Percentiles rank a stretch among this genome's conserved stretches.
Evolutionary conservation across 2,888 invertebrate species (phyloP).

Genomic region (Harpalus rubripes): DNA sequence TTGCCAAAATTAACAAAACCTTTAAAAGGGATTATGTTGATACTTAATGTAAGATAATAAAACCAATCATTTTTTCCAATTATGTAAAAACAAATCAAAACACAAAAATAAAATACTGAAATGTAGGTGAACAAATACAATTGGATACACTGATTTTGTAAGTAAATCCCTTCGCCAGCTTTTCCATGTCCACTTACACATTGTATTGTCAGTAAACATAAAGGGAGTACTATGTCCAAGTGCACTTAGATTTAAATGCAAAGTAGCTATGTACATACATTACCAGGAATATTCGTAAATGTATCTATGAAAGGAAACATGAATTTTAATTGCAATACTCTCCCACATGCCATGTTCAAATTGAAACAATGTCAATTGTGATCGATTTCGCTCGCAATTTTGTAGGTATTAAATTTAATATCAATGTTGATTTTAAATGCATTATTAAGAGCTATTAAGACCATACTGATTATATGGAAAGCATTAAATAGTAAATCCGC

Average conservation of each 20-base stretch:
- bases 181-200: background rate
- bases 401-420: constrained; percentile 5
- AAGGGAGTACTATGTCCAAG: background rate
- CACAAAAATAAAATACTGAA: too few relatives aligned
- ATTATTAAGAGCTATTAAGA: constrained; percentile 7
- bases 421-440: constrained; percentile 4
- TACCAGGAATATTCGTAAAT: background rate
- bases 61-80: too few relatives aligned
- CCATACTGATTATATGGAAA: constrained; percentile 4
- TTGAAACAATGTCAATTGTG: background rate
- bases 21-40: too few relatives aligned
- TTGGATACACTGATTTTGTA: too few relatives aligned
- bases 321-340: background rate
- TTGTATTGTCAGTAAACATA: background rate
- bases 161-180: background rate
- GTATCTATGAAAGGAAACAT: background rate
- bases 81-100: too few relatives aligned
- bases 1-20: too few relatives aligned
- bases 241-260: background rate
- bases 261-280: background rate
- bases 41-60: too few relatives aligned
- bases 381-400: background rate
- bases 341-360: background rate
- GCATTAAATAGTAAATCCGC: constrained; percentile 4
- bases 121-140: too few relatives aligned